A percentile compares a stretch with the other conserved stretches of the same genome.
Conservation (phyloP, 1,140 invertebrate species). For the Brachionus paranguensis region DNA sequence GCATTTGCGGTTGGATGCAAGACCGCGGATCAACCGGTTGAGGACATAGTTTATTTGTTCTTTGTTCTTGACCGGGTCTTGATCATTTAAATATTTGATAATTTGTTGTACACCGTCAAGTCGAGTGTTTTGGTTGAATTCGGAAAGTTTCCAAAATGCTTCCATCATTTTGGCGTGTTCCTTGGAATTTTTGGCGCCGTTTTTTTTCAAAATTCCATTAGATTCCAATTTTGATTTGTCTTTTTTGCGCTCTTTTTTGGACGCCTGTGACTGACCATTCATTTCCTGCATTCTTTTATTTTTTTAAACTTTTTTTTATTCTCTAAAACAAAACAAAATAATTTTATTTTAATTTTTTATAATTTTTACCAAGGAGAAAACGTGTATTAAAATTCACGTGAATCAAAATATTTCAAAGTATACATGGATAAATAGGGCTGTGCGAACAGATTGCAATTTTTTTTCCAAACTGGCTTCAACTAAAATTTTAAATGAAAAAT, state of each 20-base stretch:
- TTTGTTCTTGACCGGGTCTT: not conserved
- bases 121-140: conserved; percentile 28
- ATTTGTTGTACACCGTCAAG: conserved; percentile 1
- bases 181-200: not conserved
- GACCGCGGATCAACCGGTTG: conserved; percentile 1
- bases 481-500: not conserved
- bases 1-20: conserved; percentile 28
- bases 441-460: not conserved
- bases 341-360: not conserved
- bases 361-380: not conserved
- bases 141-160: conserved; percentile 35
- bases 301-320: not conserved
- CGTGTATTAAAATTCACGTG: conserved; percentile 24
- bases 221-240: not conserved
- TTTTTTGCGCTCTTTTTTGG: not conserved
- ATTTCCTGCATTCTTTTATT: not conserved
- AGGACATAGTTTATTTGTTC: not conserved
- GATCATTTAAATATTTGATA: conserved; percentile 3
- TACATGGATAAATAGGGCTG: not conserved
- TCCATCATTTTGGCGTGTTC: conserved; percentile 21
- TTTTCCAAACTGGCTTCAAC: not conserved
- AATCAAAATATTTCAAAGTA: not conserved
- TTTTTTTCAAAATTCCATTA: conserved; percentile 7
- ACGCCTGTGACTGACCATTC: not conserved
- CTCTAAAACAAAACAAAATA: not conserved